A percentile compares a stretch with the other conserved stretches of the same genome.
phyloP scores from a whole-genome alignment of 2,888 invertebrate genomes.

The Xestia rhomboidea region DNA sequence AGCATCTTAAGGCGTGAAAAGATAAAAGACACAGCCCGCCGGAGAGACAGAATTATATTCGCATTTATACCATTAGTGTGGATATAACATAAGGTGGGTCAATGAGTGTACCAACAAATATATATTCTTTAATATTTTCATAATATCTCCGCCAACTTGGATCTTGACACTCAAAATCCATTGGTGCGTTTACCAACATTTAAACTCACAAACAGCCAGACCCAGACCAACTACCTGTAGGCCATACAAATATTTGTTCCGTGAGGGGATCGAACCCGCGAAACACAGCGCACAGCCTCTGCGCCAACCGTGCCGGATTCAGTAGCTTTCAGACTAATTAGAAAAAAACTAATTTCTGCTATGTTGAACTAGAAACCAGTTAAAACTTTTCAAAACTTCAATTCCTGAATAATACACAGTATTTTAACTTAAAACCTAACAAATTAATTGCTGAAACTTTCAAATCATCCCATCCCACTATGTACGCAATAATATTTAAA shows the following conservation, averaged over 20 bases:
- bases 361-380: not conserved
- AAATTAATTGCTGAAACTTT: not conserved
- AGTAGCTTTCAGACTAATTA: too few species aligned
- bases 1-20: not conserved
- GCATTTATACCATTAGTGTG: not conserved
- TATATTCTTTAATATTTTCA: not conserved
- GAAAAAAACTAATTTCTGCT: not conserved
- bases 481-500: not conserved
- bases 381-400: not conserved
- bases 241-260: too few species aligned
- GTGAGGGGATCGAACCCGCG: too few species aligned
- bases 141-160: constrained; percentile 19
- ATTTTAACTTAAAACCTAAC: not conserved
- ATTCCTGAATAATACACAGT: not conserved
- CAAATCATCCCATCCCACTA: not conserved
- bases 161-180: constrained; percentile 21
- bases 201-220: too few species aligned
- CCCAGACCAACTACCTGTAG: too few species aligned
- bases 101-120: not conserved
- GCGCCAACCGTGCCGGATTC: too few species aligned
- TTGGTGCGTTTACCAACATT: not conserved
- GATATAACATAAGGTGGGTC: not conserved
- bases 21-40: not conserved
- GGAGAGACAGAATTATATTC: not conserved
- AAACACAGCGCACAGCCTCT: too few species aligned